Evolutionary conservation across 2,797 vertebrate species (phyloP), one percentile per base, ranked within the genome.

Genomic region (Spinus pinus): DNA sequence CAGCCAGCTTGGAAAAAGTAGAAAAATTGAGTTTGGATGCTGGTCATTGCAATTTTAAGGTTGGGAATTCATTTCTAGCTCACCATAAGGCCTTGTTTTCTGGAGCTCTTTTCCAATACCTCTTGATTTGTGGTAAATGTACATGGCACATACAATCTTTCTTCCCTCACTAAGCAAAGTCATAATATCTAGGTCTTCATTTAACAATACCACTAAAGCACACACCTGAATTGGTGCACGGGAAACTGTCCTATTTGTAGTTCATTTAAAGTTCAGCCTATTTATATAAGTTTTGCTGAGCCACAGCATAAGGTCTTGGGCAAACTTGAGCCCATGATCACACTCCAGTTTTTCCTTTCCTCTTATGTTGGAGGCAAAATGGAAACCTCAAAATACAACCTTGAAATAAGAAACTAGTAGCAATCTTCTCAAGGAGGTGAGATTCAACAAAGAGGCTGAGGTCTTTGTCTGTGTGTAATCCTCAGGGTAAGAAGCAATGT

Each of bases 321-420:
- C 0, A 0, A 86, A 15, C 60, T 17, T 20, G 31, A 86, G 77
- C 25, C 30, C 4, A 0, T 14, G 20, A 28, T 13, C 42, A 28
- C 12, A 6, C 25, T 53, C 37, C 42, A 42, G 35, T 37, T 77
- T 64, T 24, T 20, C 37, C 22, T 80, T 77, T 60, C 46, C 18
- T 42, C 12, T 42, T 39, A 30, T 6, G 3, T 2, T 75, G 44
- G 22, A 57, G 16, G 31, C 16, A 56, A 53, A 88, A 39, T 0
- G 0, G 16, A 70, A 37, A 28, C 5, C 6, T 60, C 44, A 14
- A 57, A 73, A 47, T 11, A 57, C 9, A 9, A 33, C 14, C 24
- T 53, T 46, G 8, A 85, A 67, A 78, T 14, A 51, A 80, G 49
- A 37, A 73, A 19, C 30, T 9, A 75, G 18, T 7, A 56, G 24